Evolutionary conservation across 2,113 vertebrate species (phyloP).

Genomic region (Philantomba maxwellii): DNA sequence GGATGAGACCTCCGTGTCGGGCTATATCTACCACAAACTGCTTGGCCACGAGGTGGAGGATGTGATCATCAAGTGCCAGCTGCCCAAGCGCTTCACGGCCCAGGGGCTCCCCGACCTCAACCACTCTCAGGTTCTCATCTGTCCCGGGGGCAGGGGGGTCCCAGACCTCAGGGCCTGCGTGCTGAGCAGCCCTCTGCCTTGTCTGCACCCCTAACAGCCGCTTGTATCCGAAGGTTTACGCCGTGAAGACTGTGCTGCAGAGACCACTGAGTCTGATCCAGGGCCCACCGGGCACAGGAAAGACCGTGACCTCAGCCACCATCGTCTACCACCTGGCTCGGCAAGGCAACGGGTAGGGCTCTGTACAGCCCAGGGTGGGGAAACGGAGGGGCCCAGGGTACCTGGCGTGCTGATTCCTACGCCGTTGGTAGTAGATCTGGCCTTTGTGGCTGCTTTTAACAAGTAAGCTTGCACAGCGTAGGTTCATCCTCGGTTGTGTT

Average conservation of each 20-base stretch:
- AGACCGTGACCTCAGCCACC: slow-evolving; percentile 98
- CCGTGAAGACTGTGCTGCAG: slow-evolving; percentile 97
- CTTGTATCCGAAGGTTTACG: slow-evolving; percentile 87
- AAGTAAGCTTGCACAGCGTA: neutral
- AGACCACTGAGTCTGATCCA: slow-evolving; percentile 97
- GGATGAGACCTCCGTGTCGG: slow-evolving; percentile 97
- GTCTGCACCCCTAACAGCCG: accelerated
- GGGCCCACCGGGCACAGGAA: slow-evolving; percentile 96
- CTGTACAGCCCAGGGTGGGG: accelerated
- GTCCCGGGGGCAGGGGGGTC: neutral
- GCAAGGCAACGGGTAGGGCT: slow-evolving; percentile 93
- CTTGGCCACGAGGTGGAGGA: slow-evolving; percentile 97
- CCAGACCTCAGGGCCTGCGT: accelerated
- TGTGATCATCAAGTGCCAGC: slow-evolving; percentile 98
- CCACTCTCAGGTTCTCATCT: slow-evolving; percentile 91
- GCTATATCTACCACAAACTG: slow-evolving; percentile 98
- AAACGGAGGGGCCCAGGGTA: neutral
- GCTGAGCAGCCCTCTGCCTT: accelerated
- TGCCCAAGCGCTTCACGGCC: slow-evolving; percentile 98
- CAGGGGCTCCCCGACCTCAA: slow-evolving; percentile 98
- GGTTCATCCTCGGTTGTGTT: accelerated
- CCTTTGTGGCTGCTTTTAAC: neutral
- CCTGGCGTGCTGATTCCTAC: neutral
- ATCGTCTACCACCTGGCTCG: slow-evolving; percentile 97
- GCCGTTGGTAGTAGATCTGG: neutral